These are phyloP conservation scores for Propithecus perrieri DNA, from an alignment of 2,797 vertebrate genomes.

Conservation along the genomic window DNA sequence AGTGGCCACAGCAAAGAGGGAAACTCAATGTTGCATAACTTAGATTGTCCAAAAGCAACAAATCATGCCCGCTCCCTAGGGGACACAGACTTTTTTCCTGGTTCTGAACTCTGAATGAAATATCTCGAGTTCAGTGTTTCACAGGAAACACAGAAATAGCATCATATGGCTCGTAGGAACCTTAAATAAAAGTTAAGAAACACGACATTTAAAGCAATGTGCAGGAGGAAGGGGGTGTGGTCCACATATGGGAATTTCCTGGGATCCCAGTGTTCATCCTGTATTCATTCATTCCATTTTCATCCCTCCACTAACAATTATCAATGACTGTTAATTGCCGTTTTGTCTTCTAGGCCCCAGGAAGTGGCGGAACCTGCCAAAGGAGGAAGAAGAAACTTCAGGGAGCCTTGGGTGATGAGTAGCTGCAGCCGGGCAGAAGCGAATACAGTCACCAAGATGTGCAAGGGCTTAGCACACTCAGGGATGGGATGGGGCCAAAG, in stretches of 20 bases:
- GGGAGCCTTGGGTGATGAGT: background rate
- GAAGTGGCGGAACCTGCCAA: background rate
- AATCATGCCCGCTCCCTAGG: accelerated
- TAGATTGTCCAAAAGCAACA: background rate
- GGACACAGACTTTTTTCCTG: background rate
- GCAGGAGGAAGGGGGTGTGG: background rate
- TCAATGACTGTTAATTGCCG: background rate
- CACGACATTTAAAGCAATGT: background rate
- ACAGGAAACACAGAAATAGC: background rate
- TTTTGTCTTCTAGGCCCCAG: background rate
- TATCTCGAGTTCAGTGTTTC: background rate
- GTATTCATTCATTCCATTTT: background rate
- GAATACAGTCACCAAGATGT: background rate
- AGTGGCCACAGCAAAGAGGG: constrained; percentile 30
- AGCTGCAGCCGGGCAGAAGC: accelerated
- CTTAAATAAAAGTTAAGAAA: background rate
- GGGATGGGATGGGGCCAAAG: accelerated
- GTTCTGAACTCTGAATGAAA: background rate
- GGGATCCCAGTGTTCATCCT: background rate
- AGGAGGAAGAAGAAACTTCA: background rate
- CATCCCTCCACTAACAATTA: background rate
- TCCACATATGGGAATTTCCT: background rate
- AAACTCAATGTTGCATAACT: accelerated
- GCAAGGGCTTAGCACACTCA: accelerated
- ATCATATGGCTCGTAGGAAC: background rate